Conservation (phyloP, 2,888 invertebrate species). For the Campopleginae sp. region DNA sequence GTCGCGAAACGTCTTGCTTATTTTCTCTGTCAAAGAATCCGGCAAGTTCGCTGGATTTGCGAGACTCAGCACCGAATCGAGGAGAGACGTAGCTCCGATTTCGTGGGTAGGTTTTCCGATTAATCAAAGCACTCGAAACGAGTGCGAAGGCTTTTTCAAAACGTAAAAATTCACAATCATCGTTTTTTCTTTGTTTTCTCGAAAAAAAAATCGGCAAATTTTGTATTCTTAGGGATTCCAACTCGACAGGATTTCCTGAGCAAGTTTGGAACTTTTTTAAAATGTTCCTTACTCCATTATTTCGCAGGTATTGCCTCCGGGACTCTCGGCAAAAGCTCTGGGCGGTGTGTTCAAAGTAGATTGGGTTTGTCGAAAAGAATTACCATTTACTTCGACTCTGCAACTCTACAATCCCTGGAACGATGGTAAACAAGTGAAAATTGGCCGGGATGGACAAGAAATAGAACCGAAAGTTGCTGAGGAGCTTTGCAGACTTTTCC, state of each 20-base stretch:
- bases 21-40: conserved; percentile 99
- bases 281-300: not conserved
- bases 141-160: too few species aligned
- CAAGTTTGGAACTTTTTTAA: too few species aligned
- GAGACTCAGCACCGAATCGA: conserved; percentile 93
- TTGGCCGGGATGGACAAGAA: conserved; percentile 99
- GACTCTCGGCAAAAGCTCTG: conserved; percentile 95
- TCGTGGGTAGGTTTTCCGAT: conserved; percentile 89
- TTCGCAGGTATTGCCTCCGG: conserved; percentile 91
- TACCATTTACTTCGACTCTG: conserved; percentile 95
- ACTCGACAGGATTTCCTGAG: too few species aligned
- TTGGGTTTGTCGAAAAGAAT: conserved; percentile 98
- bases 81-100: conserved; percentile 94
- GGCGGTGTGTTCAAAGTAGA: conserved; percentile 98
- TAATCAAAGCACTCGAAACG: too few species aligned
- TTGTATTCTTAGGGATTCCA: not conserved
- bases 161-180: too few species aligned
- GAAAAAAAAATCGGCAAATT: not conserved
- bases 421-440: conserved; percentile 99
- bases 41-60: conserved; percentile 98
- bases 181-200: not conserved
- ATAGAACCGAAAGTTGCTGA: conserved; percentile 98
- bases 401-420: conserved; percentile 99
- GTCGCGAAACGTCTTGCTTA: conserved; percentile 95
- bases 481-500: conserved; percentile 96